Conservation (phyloP, 2,888 invertebrate genomes). For the Bugula neritina region DNA sequence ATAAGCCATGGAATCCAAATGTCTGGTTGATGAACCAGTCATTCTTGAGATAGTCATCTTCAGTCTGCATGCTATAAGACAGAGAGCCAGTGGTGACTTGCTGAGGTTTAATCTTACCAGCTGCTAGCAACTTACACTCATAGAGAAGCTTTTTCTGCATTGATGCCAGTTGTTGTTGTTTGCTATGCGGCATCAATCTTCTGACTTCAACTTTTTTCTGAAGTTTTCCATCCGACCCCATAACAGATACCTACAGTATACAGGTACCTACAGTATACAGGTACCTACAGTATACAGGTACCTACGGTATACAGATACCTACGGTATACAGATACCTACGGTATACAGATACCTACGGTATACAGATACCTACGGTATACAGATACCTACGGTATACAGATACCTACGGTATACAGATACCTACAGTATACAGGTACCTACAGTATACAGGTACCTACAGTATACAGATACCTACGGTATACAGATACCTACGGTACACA, state of each 20-base stretch:
- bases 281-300: too few species aligned
- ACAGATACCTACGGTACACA: too few species aligned
- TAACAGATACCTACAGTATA: conserved; percentile 7
- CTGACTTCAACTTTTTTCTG: conserved; percentile 16
- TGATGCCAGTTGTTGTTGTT: neutral
- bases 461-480: too few species aligned
- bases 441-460: too few species aligned
- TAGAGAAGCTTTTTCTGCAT: neutral
- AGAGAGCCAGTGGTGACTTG: neutral
- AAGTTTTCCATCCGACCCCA: conserved; percentile 2
- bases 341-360: too few species aligned
- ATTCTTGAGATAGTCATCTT: conserved; percentile 24
- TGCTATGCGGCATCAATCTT: neutral
- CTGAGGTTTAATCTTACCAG: neutral
- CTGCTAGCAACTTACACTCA: neutral
- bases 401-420: too few species aligned
- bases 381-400: too few species aligned
- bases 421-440: too few species aligned
- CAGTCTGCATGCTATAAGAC: conserved; percentile 12
- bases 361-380: too few species aligned
- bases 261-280: neutral
- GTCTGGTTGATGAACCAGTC: conserved; percentile 24
- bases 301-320: too few species aligned
- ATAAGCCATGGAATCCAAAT: conserved; percentile 22
- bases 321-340: too few species aligned